Percentiles rank a stretch among this genome's conserved stretches.
Evolutionary conservation across 1,140 invertebrate genomes (phyloP).

Genomic region (Drosophila melanica): DNA sequence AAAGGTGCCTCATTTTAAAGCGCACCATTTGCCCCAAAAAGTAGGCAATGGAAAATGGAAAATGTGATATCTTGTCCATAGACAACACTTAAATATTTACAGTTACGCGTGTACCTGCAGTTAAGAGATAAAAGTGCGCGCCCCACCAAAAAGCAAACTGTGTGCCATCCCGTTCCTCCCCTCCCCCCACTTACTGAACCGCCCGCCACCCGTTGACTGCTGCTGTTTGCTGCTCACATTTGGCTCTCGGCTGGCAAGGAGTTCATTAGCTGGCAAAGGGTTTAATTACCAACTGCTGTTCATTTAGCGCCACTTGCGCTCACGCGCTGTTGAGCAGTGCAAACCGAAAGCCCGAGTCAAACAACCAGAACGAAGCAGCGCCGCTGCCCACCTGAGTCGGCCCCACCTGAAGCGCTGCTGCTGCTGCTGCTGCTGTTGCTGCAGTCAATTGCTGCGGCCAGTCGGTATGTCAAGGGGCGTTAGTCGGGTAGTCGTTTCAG

Average conservation of each 20-base stretch:
- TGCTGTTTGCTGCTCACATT: background rate
- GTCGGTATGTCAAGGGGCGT: constrained; percentile 18
- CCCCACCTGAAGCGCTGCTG: too few species aligned
- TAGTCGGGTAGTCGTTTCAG: background rate
- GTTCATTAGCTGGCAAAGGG: constrained; percentile 83
- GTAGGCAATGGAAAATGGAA: constrained; percentile 25
- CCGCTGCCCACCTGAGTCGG: constrained; percentile 23
- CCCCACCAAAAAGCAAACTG: background rate
- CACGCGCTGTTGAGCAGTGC: constrained; percentile 83
- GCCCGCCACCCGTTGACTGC: background rate
- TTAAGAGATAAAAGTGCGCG: constrained; percentile 70
- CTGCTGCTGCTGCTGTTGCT: background rate
- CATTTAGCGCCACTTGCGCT: constrained; percentile 83
- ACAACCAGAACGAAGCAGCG: constrained; percentile 22
- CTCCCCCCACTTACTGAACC: background rate
- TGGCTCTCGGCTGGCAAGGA: constrained; percentile 39
- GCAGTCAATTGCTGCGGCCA: constrained; percentile 18
- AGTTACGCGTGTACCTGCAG: constrained; percentile 57
- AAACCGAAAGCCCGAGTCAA: constrained; percentile 69
- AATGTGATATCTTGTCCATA: background rate
- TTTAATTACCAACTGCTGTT: constrained; percentile 84
- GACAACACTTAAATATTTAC: constrained; percentile 74
- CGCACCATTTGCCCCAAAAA: constrained; percentile 24
- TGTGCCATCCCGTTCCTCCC: background rate
- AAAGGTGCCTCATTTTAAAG: background rate